Percentiles rank a stretch among this genome's conserved stretches.
These are phyloP conservation scores for Hylaeus volcanicus DNA, from an alignment of 1,140 invertebrate species.

Conservation along the genomic window DNA sequence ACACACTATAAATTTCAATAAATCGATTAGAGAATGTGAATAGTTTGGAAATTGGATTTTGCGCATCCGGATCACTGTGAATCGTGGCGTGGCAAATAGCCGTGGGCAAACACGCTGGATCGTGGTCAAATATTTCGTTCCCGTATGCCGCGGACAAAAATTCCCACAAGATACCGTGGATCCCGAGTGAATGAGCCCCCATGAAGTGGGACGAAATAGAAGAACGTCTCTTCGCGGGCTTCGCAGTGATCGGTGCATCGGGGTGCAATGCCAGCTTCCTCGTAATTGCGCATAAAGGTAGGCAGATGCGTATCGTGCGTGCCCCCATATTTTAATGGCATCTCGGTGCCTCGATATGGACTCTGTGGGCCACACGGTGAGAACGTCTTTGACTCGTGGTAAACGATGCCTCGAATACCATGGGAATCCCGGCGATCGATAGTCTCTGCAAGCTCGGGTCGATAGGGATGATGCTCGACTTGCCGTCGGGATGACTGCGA, in stretches of 20 bases:
- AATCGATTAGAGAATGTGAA: no score
- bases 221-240: conserved; percentile 50
- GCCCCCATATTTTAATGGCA: conserved; percentile 61
- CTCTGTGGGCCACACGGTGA: conserved; percentile 34
- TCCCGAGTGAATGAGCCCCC: conserved; percentile 55
- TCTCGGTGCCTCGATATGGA: conserved; percentile 24
- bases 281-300: conserved; percentile 57
- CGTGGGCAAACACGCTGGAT: background rate
- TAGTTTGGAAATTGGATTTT: no score
- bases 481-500: background rate
- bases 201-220: conserved; percentile 43
- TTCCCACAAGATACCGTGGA: conserved; percentile 51
- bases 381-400: conserved; percentile 50
- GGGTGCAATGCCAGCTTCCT: conserved; percentile 55
- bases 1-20: no score
- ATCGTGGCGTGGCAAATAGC: background rate
- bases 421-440: conserved; percentile 59
- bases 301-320: conserved; percentile 60
- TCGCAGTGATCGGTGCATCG: conserved; percentile 46
- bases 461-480: conserved; percentile 25
- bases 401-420: conserved; percentile 47
- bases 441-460: conserved; percentile 3
- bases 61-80: no score
- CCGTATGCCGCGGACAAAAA: conserved; percentile 32
- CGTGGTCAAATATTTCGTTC: background rate